Evolutionary conservation across 1,140 invertebrate genomes (phyloP).

Genomic region (Drosophila varians): DNA sequence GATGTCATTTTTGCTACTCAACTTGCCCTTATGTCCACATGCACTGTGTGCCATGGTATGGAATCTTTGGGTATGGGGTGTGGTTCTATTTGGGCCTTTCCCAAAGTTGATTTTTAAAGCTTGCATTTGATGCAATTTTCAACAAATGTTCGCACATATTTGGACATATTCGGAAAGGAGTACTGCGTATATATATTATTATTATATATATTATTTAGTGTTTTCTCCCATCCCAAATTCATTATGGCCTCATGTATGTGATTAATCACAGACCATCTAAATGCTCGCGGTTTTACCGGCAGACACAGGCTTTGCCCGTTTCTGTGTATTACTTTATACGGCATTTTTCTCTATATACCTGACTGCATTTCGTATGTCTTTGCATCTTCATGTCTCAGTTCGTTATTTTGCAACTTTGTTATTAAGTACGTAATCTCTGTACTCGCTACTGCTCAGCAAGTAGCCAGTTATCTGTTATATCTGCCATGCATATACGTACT

Average conservation of each 20-base stretch:
- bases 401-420: too few species aligned
- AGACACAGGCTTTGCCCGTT: slow-evolving; percentile 14
- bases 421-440: too few species aligned
- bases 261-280: slow-evolving; percentile 24
- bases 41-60: slow-evolving; percentile 14
- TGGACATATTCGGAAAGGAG: background rate
- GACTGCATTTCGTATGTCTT: too few species aligned
- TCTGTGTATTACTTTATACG: background rate
- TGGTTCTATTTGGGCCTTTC: slow-evolving; percentile 7
- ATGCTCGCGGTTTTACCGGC: slow-evolving; percentile 15
- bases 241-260: slow-evolving; percentile 19
- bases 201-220: slow-evolving; percentile 14
- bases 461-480: too few species aligned
- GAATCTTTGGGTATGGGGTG: slow-evolving; percentile 9
- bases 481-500: too few species aligned
- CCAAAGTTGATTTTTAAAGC: background rate
- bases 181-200: too few species aligned
- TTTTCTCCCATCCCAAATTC: slow-evolving; percentile 24
- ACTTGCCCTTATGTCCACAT: slow-evolving; percentile 5
- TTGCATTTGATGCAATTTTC: too few species aligned
- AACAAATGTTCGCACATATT: background rate
- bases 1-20: background rate
- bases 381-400: too few species aligned
- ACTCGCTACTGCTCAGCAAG: too few species aligned
- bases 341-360: too few species aligned